A percentile compares a stretch with the other conserved stretches of the same genome.
Evolutionary conservation across 1,140 invertebrate species (phyloP).

Genomic region (Trinorchestia longiramus): DNA sequence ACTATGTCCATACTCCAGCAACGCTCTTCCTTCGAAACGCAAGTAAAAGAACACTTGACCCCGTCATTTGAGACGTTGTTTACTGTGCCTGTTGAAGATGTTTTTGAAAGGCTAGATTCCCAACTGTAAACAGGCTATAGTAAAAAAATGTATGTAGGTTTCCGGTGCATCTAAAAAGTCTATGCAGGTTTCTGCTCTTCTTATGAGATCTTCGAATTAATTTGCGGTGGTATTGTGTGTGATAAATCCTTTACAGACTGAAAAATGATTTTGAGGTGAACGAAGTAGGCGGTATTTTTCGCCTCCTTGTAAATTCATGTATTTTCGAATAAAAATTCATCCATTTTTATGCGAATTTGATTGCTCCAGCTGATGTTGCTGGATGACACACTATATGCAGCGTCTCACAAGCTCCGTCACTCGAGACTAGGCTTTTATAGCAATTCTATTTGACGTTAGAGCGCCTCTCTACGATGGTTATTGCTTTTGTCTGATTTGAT

Average conservation of each 20-base stretch:
- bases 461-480: constrained; percentile 1
- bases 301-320: not conserved
- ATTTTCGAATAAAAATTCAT: not conserved
- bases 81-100: not conserved
- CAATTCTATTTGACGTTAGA: not conserved
- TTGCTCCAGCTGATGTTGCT: not conserved
- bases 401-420: not conserved
- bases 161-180: not conserved
- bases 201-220: not conserved
- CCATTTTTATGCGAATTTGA: not conserved
- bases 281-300: not conserved
- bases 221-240: not conserved
- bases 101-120: not conserved
- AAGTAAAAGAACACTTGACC: not conserved
- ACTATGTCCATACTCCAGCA: not conserved
- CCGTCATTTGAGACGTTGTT: not conserved
- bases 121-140: not conserved
- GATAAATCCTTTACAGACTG: not conserved
- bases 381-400: not conserved
- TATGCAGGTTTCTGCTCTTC: too few relatives aligned
- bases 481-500: constrained; percentile 8
- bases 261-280: not conserved
- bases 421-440: not conserved
- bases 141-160: not conserved
- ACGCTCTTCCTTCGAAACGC: not conserved